Evolutionary conservation across 2,113 vertebrate species (phyloP), one percentile per base, ranked within the genome.

Genomic region (Ptyas mucosa): DNA sequence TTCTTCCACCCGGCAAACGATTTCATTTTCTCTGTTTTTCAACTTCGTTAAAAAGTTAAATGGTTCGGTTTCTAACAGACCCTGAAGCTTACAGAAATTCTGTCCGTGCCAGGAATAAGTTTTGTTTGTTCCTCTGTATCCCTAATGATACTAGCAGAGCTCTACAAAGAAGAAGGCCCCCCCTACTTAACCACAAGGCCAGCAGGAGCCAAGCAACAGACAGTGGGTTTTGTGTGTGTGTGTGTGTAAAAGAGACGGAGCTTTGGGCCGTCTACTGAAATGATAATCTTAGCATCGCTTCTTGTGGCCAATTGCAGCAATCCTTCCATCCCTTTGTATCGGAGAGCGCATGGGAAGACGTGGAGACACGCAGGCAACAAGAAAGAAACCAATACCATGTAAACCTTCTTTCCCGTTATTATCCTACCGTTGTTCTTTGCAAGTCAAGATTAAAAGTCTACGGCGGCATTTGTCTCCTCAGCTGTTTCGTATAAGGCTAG

Each of bases 61-160:
- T 88, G 92, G 94, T 94, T 95, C 94, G 96, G 95, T 95, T 91
- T 96, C 95, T 94, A 97, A 85, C 54, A 95, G 91, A 92, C 95
- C 91, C 92, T 54, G 85, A 87, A 94, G 94, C 95, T 95, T 91
- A 95, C 93, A 96, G 69, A 94, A 96, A 75, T 21, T 69, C 91
- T 90, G 54, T 85, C 94, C 55, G 88, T 93, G 94, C 96, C 96
- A 96, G 69, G 51, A 15, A 94, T 92, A 96, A 95, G 2, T 96
- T 95, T 96, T 96, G 91, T 61, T 93, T 11, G 90, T 88, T 91
- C 85, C 96, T 92, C 95, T 95, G 94, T 87, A 95, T 90, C 89
- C 8, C 87, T 95, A 91, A 20, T 0, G 1, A 89, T 94, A 34
- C 94, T 69, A 95, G 64, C 85, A n/a, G 53, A 46, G 0, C 1